Evolutionary conservation across 2,888 invertebrate genomes (phyloP), one percentile per base, ranked within the genome.

Genomic region (Diplazon laetatorius): DNA sequence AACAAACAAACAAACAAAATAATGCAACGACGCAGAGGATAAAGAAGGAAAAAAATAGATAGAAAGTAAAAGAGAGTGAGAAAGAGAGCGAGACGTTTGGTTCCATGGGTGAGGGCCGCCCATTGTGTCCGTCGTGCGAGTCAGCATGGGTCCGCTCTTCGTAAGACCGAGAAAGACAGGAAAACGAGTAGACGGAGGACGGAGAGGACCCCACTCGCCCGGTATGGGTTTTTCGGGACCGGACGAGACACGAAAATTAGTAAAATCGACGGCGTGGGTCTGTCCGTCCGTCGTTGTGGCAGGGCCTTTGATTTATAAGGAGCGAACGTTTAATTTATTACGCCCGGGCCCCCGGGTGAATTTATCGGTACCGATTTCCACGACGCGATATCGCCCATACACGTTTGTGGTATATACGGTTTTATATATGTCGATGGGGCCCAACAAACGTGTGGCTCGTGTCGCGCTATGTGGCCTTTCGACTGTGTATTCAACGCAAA

Each of bases 341-440:
- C 80, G 85, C 82, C 86, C 86, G 78, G 82, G n/a, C n/a, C n/a
- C n/a, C 82, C 73, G 65, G 81, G 87, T 89, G 88, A 76, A 89
- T 90, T 90, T 90, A 90, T 90, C 84, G 89, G 89, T 88, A 87
- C 88, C 87, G 90, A 90, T 90, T 88, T 86, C 81, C n/a, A n/a
- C 84, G 86, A 87, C 85, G 88, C 86, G 90, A 90, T 90, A 90
- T 88, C 89, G 88, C 87, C n/a, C n/a, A n/a, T 86, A 88, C 89
- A 88, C 86, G 88, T 69, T n/a, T n/a, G 63, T 69, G 35, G 50
- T 39, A 39, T 63, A n/a, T n/a, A n/a, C n/a, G n/a, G 57, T 37
- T 89, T 5, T 30, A 30, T 30, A 30, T 30, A 88, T 89, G 89
- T 90, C 89, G 89, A 89, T 88, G 89, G 59, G 35, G n/a, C n/a